Base-by-base conservation (phyloP, 2,113 vertebrate species). In the Sigmodon hispidus region DNA sequence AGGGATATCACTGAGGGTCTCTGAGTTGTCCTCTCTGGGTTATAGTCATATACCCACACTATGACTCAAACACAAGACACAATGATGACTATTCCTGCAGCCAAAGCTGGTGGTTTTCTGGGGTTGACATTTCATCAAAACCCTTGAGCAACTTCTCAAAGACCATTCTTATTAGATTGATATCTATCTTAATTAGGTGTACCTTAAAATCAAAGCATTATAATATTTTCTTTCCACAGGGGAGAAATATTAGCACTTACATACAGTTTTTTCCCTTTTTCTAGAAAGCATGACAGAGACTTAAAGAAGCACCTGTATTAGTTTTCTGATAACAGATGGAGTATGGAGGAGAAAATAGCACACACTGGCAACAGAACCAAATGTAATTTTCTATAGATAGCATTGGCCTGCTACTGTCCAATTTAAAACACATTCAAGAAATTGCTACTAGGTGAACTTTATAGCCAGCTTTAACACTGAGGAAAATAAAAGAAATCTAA, bases 271-370 rank as follows among this genome's bases (percentile, higher is more conserved):
- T 95, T 91, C 73, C 48, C 19, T 83, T 96, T 96, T 97, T 93
- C 67, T 89, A 97, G 50, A 89, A 85, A 97, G 63, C 36, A 79
- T 59, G 16, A 8, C 50, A 40, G 4, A 40, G 40, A 69, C 90
- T 93, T 87, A 96, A 96, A 94, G 13, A 92, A 96, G 63, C 67
- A 85, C 93, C 81, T 93, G 89, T 88, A 96, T 67, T 85, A 95
- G 67, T 73, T 97, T 61, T 43, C 55, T 96, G 92, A 95, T 94
- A 94, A 81, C 29, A 97, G 77, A 94, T 76, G 21, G 89, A 96
- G 61, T 22, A 9, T 69, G 73, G 43, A 7, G 40, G 34, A 0
- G 65, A 90, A 88, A 48, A 61, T 29, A 50, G 34, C 55, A 70
- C 40, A 83, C 69, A 91, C 87, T 96, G 94, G 59, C 77, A 80